Evolutionary conservation across 2,113 vertebrate species (phyloP).

Genomic region (Chlamydotis undulata): DNA sequence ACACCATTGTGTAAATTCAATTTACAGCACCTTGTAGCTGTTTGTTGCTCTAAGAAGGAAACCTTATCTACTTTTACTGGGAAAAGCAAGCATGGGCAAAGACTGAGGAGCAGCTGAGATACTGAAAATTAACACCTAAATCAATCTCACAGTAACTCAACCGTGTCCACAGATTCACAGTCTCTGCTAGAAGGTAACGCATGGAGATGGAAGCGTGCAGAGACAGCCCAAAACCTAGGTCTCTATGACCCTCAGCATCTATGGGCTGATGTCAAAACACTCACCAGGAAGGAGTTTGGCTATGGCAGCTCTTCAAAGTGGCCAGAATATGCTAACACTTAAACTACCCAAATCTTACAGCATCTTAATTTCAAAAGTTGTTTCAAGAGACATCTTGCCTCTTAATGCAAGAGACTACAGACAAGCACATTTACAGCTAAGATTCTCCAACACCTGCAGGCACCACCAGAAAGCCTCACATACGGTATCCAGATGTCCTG

Average conservation of each 20-base stretch:
- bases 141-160: neutral
- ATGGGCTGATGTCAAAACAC: neutral
- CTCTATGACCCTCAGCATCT: neutral
- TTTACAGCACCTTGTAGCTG: neutral
- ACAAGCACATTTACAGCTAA: neutral
- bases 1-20: neutral
- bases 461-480: neutral
- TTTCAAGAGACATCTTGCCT: neutral
- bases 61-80: neutral
- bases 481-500: neutral
- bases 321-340: neutral
- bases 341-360: neutral
- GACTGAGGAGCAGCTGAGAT: neutral
- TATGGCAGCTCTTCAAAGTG: neutral
- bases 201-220: neutral
- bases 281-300: neutral
- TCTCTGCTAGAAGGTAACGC: neutral
- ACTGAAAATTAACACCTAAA: neutral
- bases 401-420: neutral
- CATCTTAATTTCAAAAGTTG: neutral
- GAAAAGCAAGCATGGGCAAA: neutral
- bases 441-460: neutral
- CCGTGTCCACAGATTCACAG: neutral
- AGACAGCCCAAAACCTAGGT: neutral
- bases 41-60: neutral